These are phyloP conservation scores for Microcebus murinus DNA, from an alignment of 2,113 vertebrate genomes.

Conservation along the genomic window DNA sequence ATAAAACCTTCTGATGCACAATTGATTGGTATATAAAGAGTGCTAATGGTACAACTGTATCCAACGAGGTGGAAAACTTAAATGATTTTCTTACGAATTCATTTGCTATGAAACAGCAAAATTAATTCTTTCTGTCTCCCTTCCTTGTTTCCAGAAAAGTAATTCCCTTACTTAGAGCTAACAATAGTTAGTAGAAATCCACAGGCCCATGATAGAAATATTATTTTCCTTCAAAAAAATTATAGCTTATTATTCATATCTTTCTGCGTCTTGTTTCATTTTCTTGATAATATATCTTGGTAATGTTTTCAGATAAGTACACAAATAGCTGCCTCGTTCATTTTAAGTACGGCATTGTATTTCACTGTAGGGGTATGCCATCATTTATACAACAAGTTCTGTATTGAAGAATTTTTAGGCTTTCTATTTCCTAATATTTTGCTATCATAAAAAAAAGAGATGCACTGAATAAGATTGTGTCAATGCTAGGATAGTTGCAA, in stretches of 20 bases:
- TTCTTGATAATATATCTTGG: not conserved
- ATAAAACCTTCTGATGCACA: not conserved
- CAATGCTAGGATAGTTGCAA: not conserved
- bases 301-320: not conserved
- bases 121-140: not conserved
- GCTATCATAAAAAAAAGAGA: not conserved
- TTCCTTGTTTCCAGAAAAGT: not conserved
- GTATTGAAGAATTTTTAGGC: not conserved
- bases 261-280: not conserved
- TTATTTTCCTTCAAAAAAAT: not conserved
- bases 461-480: not conserved
- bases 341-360: conserved; percentile 23
- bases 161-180: not conserved
- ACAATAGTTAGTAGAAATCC: not conserved
- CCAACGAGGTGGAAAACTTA: not conserved
- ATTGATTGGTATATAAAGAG: not conserved
- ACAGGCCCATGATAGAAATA: not conserved
- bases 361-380: not conserved
- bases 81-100: not conserved
- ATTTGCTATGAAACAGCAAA: not conserved
- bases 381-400: not conserved
- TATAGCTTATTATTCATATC: not conserved
- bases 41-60: not conserved
- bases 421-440: not conserved
- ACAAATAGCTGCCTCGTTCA: not conserved